Percentiles rank a stretch among this genome's conserved stretches.
Evolutionary conservation across 2,888 invertebrate species (phyloP).

Genomic region (Junonia oenone): DNA sequence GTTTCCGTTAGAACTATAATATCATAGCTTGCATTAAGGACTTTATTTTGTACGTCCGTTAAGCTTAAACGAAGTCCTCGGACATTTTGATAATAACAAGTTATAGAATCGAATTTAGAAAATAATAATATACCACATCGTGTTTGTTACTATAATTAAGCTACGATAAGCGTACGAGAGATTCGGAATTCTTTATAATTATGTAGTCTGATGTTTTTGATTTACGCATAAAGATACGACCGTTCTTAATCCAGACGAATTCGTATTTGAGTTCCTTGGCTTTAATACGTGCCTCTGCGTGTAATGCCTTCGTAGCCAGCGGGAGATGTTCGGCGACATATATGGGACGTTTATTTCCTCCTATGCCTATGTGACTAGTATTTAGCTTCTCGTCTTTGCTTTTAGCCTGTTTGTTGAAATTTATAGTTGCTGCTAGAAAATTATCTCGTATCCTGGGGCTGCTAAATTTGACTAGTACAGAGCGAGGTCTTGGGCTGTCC

Average conservation of each 20-base stretch:
- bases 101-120: too few species aligned
- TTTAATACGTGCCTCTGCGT: constrained; percentile 18
- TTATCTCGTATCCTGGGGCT: constrained; percentile 17
- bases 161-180: neutral
- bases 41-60: too few species aligned
- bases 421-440: constrained; percentile 18
- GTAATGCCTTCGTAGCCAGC: constrained; percentile 21
- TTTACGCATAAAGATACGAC: constrained; percentile 23
- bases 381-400: constrained; percentile 16
- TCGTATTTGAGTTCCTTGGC: constrained; percentile 8
- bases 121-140: too few species aligned
- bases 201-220: constrained; percentile 2
- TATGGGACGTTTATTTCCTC: constrained; percentile 13
- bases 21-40: too few species aligned
- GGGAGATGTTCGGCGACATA: constrained; percentile 7
- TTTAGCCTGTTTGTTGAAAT: constrained; percentile 17
- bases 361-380: constrained; percentile 15
- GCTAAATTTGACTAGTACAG: constrained; percentile 21
- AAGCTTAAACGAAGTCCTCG: too few species aligned
- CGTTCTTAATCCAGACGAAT: constrained; percentile 25
- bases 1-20: too few species aligned
- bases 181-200: neutral
- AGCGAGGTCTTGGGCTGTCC: constrained; percentile 17
- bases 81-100: too few species aligned
- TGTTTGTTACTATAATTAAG: neutral